These are phyloP conservation scores for Pogonognathellus flavescens DNA, from an alignment of 1,140 invertebrate species.

Conservation along the genomic window DNA sequence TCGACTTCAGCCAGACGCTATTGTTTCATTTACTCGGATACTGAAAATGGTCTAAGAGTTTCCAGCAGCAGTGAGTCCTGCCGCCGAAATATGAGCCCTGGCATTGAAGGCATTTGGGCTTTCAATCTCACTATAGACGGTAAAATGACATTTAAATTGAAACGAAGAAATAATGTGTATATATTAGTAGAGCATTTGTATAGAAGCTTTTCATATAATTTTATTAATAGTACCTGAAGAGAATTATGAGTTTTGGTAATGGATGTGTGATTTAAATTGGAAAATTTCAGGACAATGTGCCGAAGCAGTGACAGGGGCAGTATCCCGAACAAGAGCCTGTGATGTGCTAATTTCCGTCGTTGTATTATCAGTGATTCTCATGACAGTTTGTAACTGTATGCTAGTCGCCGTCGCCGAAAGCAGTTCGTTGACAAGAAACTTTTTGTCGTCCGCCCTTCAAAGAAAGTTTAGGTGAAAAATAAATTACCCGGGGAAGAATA, in stretches of 20 bases:
- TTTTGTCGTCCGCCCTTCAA: conserved; percentile 26
- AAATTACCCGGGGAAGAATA: not conserved
- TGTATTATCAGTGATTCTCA: conserved; percentile 51
- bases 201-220: no score
- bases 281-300: conserved; percentile 61
- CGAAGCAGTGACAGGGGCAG: conserved; percentile 60
- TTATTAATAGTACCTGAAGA: not conserved
- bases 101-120: conserved; percentile 70
- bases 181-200: no score
- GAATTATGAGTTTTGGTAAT: not conserved
- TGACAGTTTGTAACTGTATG: conserved; percentile 48
- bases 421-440: conserved; percentile 30
- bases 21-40: conserved; percentile 67
- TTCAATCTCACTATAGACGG: conserved; percentile 75
- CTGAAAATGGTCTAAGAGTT: conserved; percentile 70
- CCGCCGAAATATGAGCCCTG: conserved; percentile 71
- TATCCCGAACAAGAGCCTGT: conserved; percentile 50
- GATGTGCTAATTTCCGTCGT: conserved; percentile 55
- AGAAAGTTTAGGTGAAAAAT: conserved; percentile 39
- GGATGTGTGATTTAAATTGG: not conserved
- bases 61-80: conserved; percentile 74
- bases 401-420: conserved; percentile 46
- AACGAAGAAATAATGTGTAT: no score
- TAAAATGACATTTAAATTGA: no score
- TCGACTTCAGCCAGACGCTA: conserved; percentile 67